Conservation (phyloP, 1,140 invertebrate species). For the Ceratina australensis region DNA sequence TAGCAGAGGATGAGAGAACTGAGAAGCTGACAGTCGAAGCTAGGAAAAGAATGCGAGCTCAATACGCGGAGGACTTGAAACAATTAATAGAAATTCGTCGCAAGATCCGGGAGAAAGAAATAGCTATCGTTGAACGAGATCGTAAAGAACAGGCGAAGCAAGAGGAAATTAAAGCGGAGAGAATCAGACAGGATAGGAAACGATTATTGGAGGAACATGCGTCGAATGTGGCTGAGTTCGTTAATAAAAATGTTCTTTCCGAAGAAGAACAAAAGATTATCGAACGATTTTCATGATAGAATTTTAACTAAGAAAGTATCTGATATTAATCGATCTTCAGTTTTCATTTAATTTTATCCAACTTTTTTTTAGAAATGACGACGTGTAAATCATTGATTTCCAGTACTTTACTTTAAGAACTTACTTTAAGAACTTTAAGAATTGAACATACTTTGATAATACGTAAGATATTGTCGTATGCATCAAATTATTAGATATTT, state of each 20-base stretch:
- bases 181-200: constrained; percentile 55
- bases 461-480: too few relatives aligned
- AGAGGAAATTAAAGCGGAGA: constrained; percentile 81
- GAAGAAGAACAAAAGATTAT: constrained; percentile 49
- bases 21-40: constrained; percentile 56
- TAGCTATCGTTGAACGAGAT: constrained; percentile 40
- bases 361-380: too few relatives aligned
- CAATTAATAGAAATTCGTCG: constrained; percentile 62
- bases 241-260: constrained; percentile 57
- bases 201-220: constrained; percentile 63
- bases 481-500: too few relatives aligned
- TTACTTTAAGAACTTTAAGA: too few relatives aligned
- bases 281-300: background rate
- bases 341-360: too few relatives aligned
- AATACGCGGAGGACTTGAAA: constrained; percentile 66
- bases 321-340: too few relatives aligned
- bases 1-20: constrained; percentile 65
- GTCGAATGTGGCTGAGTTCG: constrained; percentile 59
- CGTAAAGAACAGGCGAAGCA: constrained; percentile 91
- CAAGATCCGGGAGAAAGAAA: constrained; percentile 56
- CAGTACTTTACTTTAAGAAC: too few relatives aligned
- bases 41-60: constrained; percentile 55
- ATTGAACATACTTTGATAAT: too few relatives aligned
- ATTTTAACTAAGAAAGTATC: background rate
- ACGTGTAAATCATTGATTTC: too few relatives aligned